These are phyloP conservation scores for Bos indicus DNA, from an alignment of 2,113 vertebrate species.

Conservation along the genomic window DNA sequence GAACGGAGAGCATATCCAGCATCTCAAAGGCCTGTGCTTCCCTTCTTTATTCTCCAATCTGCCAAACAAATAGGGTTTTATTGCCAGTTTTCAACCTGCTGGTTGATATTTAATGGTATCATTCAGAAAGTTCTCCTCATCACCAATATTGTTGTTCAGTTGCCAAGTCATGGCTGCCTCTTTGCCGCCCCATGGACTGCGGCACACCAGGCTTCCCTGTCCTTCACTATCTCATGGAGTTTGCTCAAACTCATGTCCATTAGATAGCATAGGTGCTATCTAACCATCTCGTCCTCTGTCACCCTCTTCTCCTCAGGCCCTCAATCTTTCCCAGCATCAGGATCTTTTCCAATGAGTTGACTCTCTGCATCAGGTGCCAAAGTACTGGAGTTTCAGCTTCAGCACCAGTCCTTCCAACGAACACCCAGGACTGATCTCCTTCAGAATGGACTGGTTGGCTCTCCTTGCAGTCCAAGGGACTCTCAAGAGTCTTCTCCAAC, in stretches of 20 bases:
- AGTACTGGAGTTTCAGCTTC: background rate
- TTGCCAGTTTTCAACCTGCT: slow-evolving; percentile 65
- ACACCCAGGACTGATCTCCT: background rate
- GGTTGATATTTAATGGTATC: slow-evolving; percentile 12
- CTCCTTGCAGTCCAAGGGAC: background rate
- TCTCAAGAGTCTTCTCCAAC: background rate
- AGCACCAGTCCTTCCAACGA: background rate
- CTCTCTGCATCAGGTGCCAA: background rate
- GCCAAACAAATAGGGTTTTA: slow-evolving; percentile 47
- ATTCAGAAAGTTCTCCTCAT: background rate
- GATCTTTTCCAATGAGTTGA: background rate
- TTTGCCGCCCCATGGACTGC: background rate
- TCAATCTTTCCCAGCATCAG: background rate
- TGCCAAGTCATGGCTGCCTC: background rate
- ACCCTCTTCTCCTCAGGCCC: background rate
- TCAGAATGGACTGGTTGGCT: background rate
- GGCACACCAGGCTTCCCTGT: background rate
- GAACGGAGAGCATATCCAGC: background rate
- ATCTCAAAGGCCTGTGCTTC: slow-evolving; percentile 18
- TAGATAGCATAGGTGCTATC: background rate
- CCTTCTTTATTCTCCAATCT: background rate
- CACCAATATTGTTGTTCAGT: background rate
- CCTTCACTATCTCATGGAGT: background rate
- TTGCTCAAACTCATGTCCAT: background rate
- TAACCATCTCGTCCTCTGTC: background rate